Conservation (phyloP, 2,888 invertebrate genomes). For the Apamea monoglypha region DNA sequence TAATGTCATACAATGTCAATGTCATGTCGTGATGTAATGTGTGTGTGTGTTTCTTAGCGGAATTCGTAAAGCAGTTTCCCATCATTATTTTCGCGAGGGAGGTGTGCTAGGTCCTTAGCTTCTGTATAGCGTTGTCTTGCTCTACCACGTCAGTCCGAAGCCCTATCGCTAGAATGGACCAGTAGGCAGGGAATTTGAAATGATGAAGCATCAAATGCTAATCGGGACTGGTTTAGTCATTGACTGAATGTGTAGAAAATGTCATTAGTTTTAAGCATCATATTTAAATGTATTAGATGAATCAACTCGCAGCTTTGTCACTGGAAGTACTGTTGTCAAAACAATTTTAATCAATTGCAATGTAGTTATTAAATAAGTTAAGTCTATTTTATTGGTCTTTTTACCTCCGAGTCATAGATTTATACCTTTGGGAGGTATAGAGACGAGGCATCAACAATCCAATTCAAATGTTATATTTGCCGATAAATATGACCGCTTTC, state of each 20-base stretch:
- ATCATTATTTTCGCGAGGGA: not conserved
- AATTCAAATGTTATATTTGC: constrained; percentile 3
- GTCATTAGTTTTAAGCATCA: constrained; percentile 43
- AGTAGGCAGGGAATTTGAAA: constrained; percentile 30
- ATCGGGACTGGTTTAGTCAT: constrained; percentile 26
- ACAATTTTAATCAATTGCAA: constrained; percentile 25
- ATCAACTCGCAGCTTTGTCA: constrained; percentile 16
- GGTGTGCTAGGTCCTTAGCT: not conserved
- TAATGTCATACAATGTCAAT: not conserved
- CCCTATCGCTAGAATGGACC: constrained; percentile 10
- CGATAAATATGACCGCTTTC: not conserved
- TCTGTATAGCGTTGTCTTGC: constrained; percentile 4
- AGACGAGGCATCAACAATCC: not conserved
- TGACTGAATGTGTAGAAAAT: constrained; percentile 38
- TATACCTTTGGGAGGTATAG: not conserved
- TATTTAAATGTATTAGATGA: constrained; percentile 16
- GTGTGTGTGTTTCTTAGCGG: not conserved
- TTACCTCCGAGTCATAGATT: constrained; percentile 2
- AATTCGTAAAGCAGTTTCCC: not conserved
- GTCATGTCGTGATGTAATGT: too few relatives aligned
- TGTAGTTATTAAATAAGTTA: not conserved
- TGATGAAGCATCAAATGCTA: constrained; percentile 44
- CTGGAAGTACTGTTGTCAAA: constrained; percentile 13
- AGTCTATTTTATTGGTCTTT: constrained; percentile 19
- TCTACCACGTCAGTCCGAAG: not conserved